A percentile compares a stretch with the other conserved stretches of the same genome.
Evolutionary conservation across 2,113 vertebrate species (phyloP).

Genomic region (Tringa solitaria): DNA sequence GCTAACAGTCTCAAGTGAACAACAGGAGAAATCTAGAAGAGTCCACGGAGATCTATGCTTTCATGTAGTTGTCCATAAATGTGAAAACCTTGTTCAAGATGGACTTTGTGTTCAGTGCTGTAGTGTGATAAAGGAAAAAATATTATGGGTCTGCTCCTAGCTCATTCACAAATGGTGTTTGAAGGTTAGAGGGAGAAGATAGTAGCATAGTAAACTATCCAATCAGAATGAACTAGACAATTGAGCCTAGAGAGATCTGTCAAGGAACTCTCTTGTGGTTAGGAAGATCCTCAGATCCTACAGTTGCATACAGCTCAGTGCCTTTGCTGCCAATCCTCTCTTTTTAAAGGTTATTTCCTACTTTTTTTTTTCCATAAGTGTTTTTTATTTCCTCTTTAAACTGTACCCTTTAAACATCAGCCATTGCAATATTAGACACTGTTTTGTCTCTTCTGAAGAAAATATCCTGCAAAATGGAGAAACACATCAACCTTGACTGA

Average conservation of each 20-base stretch:
- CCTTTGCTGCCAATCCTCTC: neutral
- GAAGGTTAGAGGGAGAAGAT: neutral
- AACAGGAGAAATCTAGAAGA: neutral
- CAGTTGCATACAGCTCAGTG: neutral
- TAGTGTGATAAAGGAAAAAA: neutral
- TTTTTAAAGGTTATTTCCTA: conserved; percentile 27
- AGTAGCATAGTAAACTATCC: neutral
- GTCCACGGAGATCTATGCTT: fast-evolving
- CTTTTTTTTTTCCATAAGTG: neutral
- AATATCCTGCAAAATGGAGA: conserved; percentile 81
- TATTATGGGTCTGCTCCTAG: neutral
- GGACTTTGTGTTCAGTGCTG: neutral
- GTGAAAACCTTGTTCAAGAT: neutral
- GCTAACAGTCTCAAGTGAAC: neutral
- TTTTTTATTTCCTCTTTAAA: conserved; percentile 50
- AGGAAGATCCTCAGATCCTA: neutral
- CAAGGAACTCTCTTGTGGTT: neutral
- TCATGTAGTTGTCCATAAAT: neutral
- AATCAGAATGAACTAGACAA: neutral
- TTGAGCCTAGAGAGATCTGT: neutral
- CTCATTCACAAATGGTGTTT: neutral
- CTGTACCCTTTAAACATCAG: conserved; percentile 32
- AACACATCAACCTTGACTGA: conserved; percentile 83
- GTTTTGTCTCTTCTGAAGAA: conserved; percentile 82
- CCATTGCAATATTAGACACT: conserved; percentile 68